Percentiles rank a stretch among this genome's conserved stretches.
phyloP scores from a whole-genome alignment of 2,797 vertebrate genomes.

The Pachyuromys duprasi region DNA sequence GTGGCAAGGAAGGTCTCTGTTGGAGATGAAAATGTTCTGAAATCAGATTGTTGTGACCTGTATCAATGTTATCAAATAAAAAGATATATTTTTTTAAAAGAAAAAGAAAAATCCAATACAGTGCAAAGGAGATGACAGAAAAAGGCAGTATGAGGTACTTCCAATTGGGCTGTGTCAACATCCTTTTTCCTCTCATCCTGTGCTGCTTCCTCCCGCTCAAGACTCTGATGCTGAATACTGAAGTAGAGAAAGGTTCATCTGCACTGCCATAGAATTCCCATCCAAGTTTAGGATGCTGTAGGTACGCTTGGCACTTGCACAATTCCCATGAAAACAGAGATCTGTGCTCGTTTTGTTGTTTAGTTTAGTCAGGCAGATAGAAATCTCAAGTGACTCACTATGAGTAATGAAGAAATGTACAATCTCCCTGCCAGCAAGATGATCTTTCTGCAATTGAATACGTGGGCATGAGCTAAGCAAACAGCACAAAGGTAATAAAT shows the following conservation, averaged over 20 bases:
- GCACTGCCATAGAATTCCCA: neutral
- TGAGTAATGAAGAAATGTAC: conserved; percentile 64
- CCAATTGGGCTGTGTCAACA: neutral
- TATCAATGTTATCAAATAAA: neutral
- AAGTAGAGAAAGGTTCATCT: conserved; percentile 3
- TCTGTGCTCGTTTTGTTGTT: conserved; percentile 56
- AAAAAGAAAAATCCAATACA: neutral
- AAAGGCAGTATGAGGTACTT: neutral
- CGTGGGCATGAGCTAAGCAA: neutral
- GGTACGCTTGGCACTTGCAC: neutral
- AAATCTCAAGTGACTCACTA: conserved; percentile 67
- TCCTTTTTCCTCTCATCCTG: neutral
- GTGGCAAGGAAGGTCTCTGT: neutral
- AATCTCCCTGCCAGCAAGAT: conserved; percentile 44
- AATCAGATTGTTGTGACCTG: neutral
- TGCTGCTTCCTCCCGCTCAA: conserved; percentile 50
- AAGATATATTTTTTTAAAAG: neutral
- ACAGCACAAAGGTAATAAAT: neutral
- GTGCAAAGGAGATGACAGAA: neutral
- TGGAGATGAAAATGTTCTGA: neutral
- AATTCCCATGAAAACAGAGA: conserved; percentile 57
- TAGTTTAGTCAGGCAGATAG: conserved; percentile 62
- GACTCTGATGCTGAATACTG: neutral
- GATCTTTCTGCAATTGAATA: conserved; percentile 1
- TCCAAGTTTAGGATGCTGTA: conserved; percentile 51